These are phyloP conservation scores for Pangasius djambal DNA, from an alignment of 2,797 vertebrate genomes.

Conservation along the genomic window DNA sequence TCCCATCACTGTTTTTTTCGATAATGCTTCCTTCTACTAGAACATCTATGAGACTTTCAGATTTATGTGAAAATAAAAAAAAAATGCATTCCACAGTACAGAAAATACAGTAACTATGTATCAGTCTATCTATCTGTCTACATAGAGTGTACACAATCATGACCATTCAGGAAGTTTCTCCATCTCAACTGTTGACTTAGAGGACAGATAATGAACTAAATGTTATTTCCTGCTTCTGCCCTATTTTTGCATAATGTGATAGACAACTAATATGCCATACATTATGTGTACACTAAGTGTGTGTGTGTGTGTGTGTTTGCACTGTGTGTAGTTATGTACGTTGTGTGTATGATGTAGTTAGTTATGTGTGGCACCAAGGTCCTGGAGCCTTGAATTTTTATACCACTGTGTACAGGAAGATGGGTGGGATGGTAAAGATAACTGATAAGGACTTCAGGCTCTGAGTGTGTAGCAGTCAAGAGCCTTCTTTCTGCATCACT, in stretches of 20 bases:
- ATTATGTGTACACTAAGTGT: not conserved
- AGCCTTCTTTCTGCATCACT: not conserved
- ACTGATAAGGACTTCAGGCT: not conserved
- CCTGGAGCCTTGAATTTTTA: not conserved
- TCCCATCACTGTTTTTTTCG: not conserved
- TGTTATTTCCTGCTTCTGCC: slow-evolving; percentile 15
- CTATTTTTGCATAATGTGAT: not conserved
- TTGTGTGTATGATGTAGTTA: not conserved
- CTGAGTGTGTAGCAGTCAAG: not conserved
- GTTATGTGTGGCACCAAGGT: not conserved
- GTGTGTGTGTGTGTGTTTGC: not conserved
- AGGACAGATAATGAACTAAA: not conserved
- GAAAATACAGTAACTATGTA: not conserved
- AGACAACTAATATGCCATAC: not conserved
- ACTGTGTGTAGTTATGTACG: not conserved
- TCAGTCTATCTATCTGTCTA: not conserved
- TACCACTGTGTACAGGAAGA: not conserved
- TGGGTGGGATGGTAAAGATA: not conserved
- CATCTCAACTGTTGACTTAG: not conserved
- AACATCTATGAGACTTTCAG: not conserved
- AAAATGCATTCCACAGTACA: not conserved
- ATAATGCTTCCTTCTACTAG: not conserved
- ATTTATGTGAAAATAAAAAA: not conserved
- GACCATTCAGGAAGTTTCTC: slow-evolving; percentile 7
- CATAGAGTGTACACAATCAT: not conserved